Evolutionary conservation across 2,888 invertebrate species (phyloP).

Genomic region (Congeria kusceri): DNA sequence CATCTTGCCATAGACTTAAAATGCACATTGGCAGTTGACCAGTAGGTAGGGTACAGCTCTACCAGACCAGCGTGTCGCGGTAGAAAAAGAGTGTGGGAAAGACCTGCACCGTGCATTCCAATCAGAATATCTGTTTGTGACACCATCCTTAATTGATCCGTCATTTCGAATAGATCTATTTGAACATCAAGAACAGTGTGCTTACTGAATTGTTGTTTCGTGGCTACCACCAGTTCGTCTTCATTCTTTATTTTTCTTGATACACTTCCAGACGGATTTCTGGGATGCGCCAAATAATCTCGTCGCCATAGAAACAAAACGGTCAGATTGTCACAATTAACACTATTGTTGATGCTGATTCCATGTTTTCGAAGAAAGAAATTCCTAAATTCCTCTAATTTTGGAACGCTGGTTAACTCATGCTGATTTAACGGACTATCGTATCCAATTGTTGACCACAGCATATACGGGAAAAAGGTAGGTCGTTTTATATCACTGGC

Average conservation of each 20-base stretch:
- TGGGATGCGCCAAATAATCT: conserved; percentile 84
- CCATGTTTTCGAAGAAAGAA: conserved; percentile 77
- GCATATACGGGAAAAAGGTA: conserved; percentile 66
- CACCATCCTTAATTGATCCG: conserved; percentile 77
- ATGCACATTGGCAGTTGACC: conserved; percentile 73
- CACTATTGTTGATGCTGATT: conserved; percentile 37
- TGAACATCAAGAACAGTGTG: conserved; percentile 71
- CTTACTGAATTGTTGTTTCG: conserved; percentile 62
- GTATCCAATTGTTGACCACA: conserved; percentile 82
- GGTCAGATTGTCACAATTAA: conserved; percentile 76
- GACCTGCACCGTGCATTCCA: conserved; percentile 85
- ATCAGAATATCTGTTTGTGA: conserved; percentile 66
- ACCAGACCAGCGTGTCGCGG: conserved; percentile 79
- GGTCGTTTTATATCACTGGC: conserved; percentile 68
- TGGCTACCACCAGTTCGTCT: conserved; percentile 63
- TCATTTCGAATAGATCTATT: conserved; percentile 78
- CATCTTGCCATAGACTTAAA: conserved; percentile 72
- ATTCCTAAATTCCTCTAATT: conserved; percentile 79
- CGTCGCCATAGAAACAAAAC: conserved; percentile 82
- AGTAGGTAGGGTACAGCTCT: conserved; percentile 80
- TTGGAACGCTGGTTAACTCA: conserved; percentile 67
- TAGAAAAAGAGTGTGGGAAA: conserved; percentile 82
- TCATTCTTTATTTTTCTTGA: conserved; percentile 83
- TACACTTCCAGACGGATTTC: conserved; percentile 82
- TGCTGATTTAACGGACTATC: conserved; percentile 79